phyloP scores from a whole-genome alignment of 2,888 invertebrate genomes.

The Chelonus formosanus region DNA sequence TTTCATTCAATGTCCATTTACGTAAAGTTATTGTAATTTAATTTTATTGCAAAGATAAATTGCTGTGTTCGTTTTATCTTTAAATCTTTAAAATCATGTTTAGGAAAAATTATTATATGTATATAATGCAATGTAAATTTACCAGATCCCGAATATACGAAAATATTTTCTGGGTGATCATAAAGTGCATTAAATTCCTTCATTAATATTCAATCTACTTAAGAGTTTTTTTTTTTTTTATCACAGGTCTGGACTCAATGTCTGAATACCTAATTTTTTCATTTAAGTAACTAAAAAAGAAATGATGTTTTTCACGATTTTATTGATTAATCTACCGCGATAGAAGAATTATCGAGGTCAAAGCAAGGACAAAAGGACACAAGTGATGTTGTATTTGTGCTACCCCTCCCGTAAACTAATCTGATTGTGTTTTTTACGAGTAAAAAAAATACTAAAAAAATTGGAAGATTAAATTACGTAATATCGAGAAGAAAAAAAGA shows the following conservation, averaged over 20 bases:
- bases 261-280: too few relatives aligned
- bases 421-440: constrained; percentile 21
- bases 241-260: not conserved
- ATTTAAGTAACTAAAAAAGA: too few relatives aligned
- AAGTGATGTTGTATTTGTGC: constrained; percentile 12
- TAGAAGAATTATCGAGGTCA: constrained; percentile 23
- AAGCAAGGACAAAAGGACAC: constrained; percentile 28
- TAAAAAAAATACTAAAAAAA: constrained; percentile 1
- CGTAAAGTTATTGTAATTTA: constrained; percentile 5
- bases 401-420: constrained; percentile 24
- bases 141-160: constrained; percentile 58
- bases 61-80: not conserved
- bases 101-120: constrained; percentile 50
- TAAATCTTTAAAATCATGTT: constrained; percentile 35
- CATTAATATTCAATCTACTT: not conserved
- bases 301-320: constrained; percentile 1
- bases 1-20: constrained; percentile 2
- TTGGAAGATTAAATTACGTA: not conserved
- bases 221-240: constrained; percentile 6
- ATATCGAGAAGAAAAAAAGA: not conserved
- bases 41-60: constrained; percentile 4
- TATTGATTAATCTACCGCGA: constrained; percentile 26
- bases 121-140: constrained; percentile 57
- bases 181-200: not conserved
- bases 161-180: constrained; percentile 57